Percentiles rank a stretch among this genome's conserved stretches.
These are phyloP conservation scores for Ochropleura plecta DNA, from an alignment of 2,888 invertebrate genomes.

Conservation along the genomic window DNA sequence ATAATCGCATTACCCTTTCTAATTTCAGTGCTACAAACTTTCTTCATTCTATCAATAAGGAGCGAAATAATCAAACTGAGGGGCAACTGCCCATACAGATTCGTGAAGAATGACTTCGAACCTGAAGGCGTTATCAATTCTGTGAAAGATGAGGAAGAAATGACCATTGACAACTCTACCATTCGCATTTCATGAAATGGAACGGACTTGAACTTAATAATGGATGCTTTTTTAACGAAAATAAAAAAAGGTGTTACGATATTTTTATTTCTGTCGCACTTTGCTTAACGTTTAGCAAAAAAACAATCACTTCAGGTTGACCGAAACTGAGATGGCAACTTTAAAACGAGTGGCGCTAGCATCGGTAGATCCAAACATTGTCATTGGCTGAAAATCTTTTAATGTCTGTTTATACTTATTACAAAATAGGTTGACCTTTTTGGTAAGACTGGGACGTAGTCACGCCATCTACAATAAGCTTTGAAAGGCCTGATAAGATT, in stretches of 20 bases:
- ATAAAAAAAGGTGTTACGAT: neutral
- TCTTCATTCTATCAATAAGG: conserved; percentile 30
- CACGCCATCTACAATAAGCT: neutral
- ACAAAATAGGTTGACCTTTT: neutral
- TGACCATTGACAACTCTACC: neutral
- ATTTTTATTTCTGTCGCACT: neutral
- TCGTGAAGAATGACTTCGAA: conserved; percentile 32
- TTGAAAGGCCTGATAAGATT: neutral
- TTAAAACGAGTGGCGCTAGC: neutral
- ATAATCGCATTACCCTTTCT: neutral
- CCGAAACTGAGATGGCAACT: neutral
- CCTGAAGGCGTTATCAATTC: conserved; percentile 26
- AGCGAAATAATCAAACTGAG: conserved; percentile 54
- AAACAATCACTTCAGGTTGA: neutral
- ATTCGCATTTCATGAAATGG: conserved; percentile 13
- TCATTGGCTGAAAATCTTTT: too few species aligned
- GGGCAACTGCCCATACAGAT: conserved; percentile 49
- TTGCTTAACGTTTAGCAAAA: neutral
- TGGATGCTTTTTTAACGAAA: neutral
- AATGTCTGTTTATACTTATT: neutral
- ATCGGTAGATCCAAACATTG: neutral
- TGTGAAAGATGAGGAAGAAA: conserved; percentile 15
- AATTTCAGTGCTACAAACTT: conserved; percentile 43
- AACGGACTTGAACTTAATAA: neutral
- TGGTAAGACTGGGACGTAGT: neutral